Evolutionary conservation across 1,140 invertebrate species (phyloP), one percentile per base, ranked within the genome.

Genomic region (Triops longicaudatus): DNA sequence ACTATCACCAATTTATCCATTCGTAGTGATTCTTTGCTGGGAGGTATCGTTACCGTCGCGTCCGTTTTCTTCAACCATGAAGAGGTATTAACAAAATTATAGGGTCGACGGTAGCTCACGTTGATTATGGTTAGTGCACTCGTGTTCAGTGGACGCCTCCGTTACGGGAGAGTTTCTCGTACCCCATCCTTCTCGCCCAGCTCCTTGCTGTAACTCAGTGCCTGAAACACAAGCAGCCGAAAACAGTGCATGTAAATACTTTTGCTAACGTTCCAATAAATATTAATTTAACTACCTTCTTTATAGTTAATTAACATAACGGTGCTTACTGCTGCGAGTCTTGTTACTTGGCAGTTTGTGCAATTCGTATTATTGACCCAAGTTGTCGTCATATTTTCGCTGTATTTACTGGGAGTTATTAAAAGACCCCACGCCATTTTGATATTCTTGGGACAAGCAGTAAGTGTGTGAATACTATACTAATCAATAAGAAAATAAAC

Each of bases 81-180:
- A 4, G 92, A 94, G 83, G 88, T 87, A 84, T 76, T 76, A 3
- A 37, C 73, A 31, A 27, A 26, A 12, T 26, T 73, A 37, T 22
- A 26, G 28, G 11, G 42, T 27, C 31, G 41, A 31, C n/a, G 75
- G 26, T 26, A 79, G 28, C 37, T 72, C 22, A 26, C n/a, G 73
- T 17, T 74, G 44, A 28, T 77, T 26, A 43, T 43, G 9, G 26
- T 78, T 76, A 85, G 81, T 86, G 88, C 73, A 94, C 92, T 0
- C 83, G 93, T 44, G 91, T 94, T 1, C 91, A 93, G 82, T 95
- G 93, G 93, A 90, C 92, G 0, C 92, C 93, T 1, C 92, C 93
- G 10, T 84, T 94, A 75, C 83, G 93, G 77, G 93, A 96, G 84
- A 93, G 90, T 80, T 92, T 94, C 83, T 92, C 90, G 1, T 92